Percentiles rank a stretch among this genome's conserved stretches.
phyloP scores from a whole-genome alignment of 2,113 vertebrate species.

The Aplodontia rufa region DNA sequence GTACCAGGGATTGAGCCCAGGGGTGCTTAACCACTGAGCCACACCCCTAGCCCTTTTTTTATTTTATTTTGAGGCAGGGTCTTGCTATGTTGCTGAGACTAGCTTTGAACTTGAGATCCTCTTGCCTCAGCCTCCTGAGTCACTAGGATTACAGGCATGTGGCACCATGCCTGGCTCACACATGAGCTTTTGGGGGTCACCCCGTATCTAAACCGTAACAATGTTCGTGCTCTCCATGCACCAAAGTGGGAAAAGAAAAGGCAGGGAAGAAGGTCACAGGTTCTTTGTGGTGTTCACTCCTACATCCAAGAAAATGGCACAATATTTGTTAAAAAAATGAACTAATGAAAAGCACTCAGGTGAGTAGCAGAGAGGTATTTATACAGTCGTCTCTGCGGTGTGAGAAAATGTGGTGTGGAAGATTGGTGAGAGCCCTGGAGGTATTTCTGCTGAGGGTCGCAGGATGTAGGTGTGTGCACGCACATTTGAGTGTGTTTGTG shows the following conservation, averaged over 20 bases:
- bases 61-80: too few species aligned
- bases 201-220: too few species aligned
- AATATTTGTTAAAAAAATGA: slow-evolving; percentile 8
- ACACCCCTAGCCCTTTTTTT: too few species aligned
- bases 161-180: too few species aligned
- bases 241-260: not conserved
- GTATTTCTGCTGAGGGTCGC: not conserved
- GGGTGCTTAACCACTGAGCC: too few species aligned
- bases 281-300: not conserved
- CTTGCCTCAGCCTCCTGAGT: too few species aligned
- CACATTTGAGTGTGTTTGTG: rapidly evolving
- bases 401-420: not conserved
- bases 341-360: not conserved
- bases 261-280: not conserved
- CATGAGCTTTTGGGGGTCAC: too few species aligned
- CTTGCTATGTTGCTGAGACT: too few species aligned
- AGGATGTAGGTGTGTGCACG: not conserved
- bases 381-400: not conserved
- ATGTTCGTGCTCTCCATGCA: not conserved
- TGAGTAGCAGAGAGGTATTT: not conserved
- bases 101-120: too few species aligned
- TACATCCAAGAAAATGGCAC: not conserved
- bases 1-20: too few species aligned
- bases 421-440: not conserved
- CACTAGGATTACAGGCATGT: too few species aligned